These are phyloP conservation scores for Sebastes fasciatus DNA, from an alignment of 2,113 vertebrate genomes.

Conservation along the genomic window DNA sequence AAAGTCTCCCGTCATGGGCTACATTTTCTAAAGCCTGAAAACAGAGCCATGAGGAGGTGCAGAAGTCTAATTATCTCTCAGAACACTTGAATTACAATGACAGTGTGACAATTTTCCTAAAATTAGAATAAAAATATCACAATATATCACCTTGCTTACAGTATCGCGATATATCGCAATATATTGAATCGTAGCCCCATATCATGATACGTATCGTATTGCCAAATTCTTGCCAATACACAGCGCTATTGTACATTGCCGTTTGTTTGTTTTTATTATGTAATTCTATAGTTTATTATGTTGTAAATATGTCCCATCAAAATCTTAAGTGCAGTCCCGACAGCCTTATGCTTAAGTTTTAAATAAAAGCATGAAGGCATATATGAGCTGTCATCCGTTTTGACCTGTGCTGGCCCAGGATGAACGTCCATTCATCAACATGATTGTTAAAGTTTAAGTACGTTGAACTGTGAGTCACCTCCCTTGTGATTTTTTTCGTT, in stretches of 20 bases:
- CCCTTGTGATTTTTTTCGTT: constrained; percentile 33
- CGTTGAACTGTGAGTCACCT: constrained; percentile 24
- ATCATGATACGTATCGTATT: too few relatives aligned
- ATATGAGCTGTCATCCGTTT: constrained; percentile 27
- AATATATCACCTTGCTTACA: too few relatives aligned
- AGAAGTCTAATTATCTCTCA: too few relatives aligned
- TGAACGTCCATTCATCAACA: constrained; percentile 31
- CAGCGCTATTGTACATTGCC: not conserved
- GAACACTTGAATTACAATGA: too few relatives aligned
- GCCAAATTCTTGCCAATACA: not conserved
- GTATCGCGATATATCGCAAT: too few relatives aligned
- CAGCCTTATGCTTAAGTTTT: not conserved
- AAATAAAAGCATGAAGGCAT: constrained; percentile 13
- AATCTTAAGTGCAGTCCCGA: not conserved
- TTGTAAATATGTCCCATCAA: not conserved
- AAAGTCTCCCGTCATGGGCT: too few relatives aligned
- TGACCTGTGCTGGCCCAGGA: constrained; percentile 8
- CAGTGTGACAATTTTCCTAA: too few relatives aligned
- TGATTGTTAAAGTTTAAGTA: constrained; percentile 30
- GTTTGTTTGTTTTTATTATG: not conserved
- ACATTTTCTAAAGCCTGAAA: too few relatives aligned
- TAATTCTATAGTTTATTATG: not conserved
- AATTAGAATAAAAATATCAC: too few relatives aligned
- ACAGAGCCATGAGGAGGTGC: too few relatives aligned
- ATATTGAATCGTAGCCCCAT: too few relatives aligned